Evolutionary conservation across 2,797 vertebrate genomes (phyloP), one percentile per base, ranked within the genome.

Genomic region (Echeneis naucrates): DNA sequence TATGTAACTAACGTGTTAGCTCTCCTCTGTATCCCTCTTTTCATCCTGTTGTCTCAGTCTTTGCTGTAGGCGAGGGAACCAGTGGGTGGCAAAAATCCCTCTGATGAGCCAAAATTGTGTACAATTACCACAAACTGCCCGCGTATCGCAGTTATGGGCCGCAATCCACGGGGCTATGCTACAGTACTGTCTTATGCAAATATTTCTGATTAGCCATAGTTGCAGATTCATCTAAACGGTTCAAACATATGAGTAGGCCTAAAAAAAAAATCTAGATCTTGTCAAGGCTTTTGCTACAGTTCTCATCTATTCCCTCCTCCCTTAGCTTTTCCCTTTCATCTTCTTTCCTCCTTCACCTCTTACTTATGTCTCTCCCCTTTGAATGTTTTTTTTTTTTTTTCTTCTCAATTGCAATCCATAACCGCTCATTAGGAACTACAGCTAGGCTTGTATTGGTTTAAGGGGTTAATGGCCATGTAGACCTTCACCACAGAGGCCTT

Each of bases 391-490:
- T 44, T n/a, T n/a, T n/a, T n/a, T n/a, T 44, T 69, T 42, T 21
- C 51, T 27, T 40, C 37, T 35, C 40, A 5, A 57, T 51, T 73
- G 45, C 63, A 48, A 85, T 80, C 32, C 12, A 70, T 78, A 75
- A 40, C 72, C 54, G 40, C 68, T 83, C 70, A 87, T 90, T 85
- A 88, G 79, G 72, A 88, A 85, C 86, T 83, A 75, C 51, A 77
- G 65, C 47, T 21, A 47, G 3, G 7, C 44, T 67, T 61, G 57
- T 59, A 60, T 65, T 58, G 64, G 72, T 63, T 19, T 62, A 57
- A 77, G 59, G 82, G 86, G 89, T 89, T 91, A 89, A 92, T 89
- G 79, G 75, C 68, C 78, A 69, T 47, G 47, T 51, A 68, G 88
- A 89, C 85, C 84, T 60, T 78, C 72, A 80, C 77, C 85, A 78